Evolutionary conservation across 2,888 invertebrate species (phyloP).

Genomic region (Aphodius sticticus): DNA sequence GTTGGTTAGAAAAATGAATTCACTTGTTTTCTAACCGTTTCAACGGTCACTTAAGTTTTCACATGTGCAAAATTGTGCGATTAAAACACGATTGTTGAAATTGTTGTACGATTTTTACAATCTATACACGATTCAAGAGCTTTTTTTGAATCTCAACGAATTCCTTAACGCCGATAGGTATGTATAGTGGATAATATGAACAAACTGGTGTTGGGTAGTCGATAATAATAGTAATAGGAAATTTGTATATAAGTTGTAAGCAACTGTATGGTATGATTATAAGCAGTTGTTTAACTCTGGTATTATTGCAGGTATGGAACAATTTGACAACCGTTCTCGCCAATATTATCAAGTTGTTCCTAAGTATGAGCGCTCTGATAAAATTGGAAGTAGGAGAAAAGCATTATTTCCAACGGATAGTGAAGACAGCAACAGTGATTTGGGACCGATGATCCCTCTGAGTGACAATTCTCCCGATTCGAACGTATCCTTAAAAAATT

Average conservation of each 20-base stretch:
- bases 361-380: constrained; percentile 61
- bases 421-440: constrained; percentile 60
- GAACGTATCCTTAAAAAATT: constrained; percentile 26
- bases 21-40: constrained; percentile 38
- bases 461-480: constrained; percentile 53
- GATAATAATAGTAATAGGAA: not conserved
- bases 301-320: constrained; percentile 12
- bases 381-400: constrained; percentile 69
- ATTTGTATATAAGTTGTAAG: constrained; percentile 5
- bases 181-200: not conserved
- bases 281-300: not conserved
- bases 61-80: not conserved
- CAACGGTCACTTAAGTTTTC: constrained; percentile 30
- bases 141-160: not conserved
- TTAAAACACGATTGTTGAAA: not conserved
- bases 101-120: not conserved
- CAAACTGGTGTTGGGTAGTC: not conserved
- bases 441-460: constrained; percentile 67
- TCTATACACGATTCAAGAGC: not conserved
- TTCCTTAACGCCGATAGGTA: not conserved
- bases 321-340: not conserved
- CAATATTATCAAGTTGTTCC: constrained; percentile 32
- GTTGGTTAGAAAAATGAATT: constrained; percentile 39
- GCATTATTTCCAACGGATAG: constrained; percentile 62
- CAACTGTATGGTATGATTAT: constrained; percentile 1